Percentiles rank a stretch among this genome's conserved stretches.
Evolutionary conservation across 2,888 invertebrate genomes (phyloP).

Genomic region (Bursaphelenchus okinawaensis): DNA sequence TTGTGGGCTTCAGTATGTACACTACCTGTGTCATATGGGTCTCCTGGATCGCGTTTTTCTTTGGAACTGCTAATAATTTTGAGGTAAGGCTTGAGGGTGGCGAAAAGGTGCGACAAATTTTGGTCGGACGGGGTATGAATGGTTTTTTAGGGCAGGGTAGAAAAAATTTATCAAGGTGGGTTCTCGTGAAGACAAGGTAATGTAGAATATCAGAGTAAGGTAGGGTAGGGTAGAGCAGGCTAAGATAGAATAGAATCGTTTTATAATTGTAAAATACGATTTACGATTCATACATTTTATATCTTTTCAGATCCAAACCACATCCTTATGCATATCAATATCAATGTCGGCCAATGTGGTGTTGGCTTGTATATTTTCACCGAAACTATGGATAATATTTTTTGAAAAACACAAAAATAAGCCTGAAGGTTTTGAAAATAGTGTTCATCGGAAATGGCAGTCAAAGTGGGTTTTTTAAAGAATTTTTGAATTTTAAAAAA

Average conservation of each 20-base stretch:
- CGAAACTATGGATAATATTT: conserved; percentile 71
- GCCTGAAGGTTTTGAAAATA: not conserved
- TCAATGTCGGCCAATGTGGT: conserved; percentile 70
- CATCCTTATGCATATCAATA: conserved; percentile 69
- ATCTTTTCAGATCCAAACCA: conserved; percentile 67
- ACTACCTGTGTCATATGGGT: conserved; percentile 70
- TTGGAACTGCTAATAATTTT: conserved; percentile 73
- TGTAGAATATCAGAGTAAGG: too few relatives aligned
- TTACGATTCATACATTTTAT: too few relatives aligned
- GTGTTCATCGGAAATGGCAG: conserved; percentile 4
- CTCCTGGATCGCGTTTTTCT: conserved; percentile 74
- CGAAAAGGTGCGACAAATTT: too few relatives aligned
- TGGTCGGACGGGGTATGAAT: too few relatives aligned
- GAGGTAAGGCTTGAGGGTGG: too few relatives aligned
- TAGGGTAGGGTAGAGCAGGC: too few relatives aligned
- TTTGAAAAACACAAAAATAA: conserved; percentile 70
- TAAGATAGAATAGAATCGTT: too few relatives aligned
- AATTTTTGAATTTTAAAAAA: not conserved
- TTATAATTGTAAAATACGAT: not conserved
- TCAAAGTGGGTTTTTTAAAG: not conserved
- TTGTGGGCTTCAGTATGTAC: conserved; percentile 77
- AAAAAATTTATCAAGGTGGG: too few relatives aligned
- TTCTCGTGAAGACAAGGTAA: too few relatives aligned
- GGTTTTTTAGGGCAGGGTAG: too few relatives aligned
- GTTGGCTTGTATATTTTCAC: conserved; percentile 69